Base-by-base conservation (phyloP, 2,113 vertebrate genomes). In the Sterrhoptilus dennistouni region DNA sequence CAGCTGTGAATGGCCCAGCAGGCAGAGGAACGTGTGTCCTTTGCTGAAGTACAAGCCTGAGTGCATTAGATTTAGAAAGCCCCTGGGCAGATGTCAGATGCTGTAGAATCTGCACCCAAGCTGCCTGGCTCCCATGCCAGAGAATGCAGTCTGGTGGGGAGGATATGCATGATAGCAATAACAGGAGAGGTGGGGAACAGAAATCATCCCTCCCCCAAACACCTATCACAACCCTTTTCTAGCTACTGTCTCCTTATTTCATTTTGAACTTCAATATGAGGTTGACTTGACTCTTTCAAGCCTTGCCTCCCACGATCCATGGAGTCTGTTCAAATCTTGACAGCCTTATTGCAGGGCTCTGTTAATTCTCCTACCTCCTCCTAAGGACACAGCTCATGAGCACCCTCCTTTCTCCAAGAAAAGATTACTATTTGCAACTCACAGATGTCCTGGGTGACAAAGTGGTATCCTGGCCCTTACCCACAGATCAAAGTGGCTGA, bases 281-380 rank as follows among this genome's bases (percentile, higher is more conserved):
- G 47, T 49, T 49, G 47, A 49, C 22, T 49, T 49, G 52, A 81
- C 71, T 87, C 47, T 77, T 95, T 83, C 54, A 64, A 93, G 82
- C 28, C 59, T 83, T 83, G 74, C 90, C 88, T 94, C 92, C 78
- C 66, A 93, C 31, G 0, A 77, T 21, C 29, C 69, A 59, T 54
- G 47, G 35, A 64, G 35, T 57, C 66, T 83, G 69, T 83, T 83
- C 78, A 87, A 85, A 85, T 33, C 75, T 20, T 83, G 83, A 79
- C 52, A 91, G 66, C 50, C 40, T 91, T 93, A 93, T 56, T 88
- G 82, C 70, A 95, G 77, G 77, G 60, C 70, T 94, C 76, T 69
- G 54, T 45, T 95, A 76, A 72, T 91, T 86, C 44, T 79, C 44
- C 81, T 77, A 81, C 83, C 71, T 86, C 33, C 70, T 87, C 65